Evolutionary conservation across 2,113 vertebrate species (phyloP), one percentile per base, ranked within the genome.

Genomic region (Gavia stellata): DNA sequence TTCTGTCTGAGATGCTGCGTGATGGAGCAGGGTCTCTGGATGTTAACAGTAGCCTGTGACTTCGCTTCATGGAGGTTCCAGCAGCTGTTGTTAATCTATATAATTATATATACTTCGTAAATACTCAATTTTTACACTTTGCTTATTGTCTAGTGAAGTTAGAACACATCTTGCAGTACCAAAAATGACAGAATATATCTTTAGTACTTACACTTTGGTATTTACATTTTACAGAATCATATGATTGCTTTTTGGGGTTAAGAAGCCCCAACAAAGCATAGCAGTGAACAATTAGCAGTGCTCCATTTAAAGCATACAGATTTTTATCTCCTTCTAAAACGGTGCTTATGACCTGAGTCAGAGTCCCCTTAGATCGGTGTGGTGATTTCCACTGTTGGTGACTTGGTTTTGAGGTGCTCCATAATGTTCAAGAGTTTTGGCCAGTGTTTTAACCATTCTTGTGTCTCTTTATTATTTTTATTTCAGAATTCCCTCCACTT

Each of bases 401-500:
- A n/a, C 34, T 85, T 79, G 36, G 13, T 34, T 95, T 81, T 50
- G 52, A 92, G 34, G 23, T 70, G 18, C 3, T 81, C 26, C 24
- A 4, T 42, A 58, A n/a, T 3, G 6, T 53, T 62, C 3, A 23
- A 17, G 42, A 55, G 12, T 87, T 79, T 90, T 78, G 72, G 18
- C 14, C 24, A 61, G 3, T 78, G 12, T 50, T 91, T 85, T 77
- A 81, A 19, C 42, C 49, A 63, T 59, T 90, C 24, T 53, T 45
- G 3, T 88, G 36, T 87, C 19, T 85, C 31, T 88, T 9, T 56
- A 9, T 86, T 34, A 24, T 88, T 89, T 88, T 82, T 68, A 15
- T 97, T 97, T 49, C 94, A 98, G 98, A 97, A 96, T 78, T 98
- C 98, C 9, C 25, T 98, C 23, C 79, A 6, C 31, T 91, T 98